Evolutionary conservation across 2,797 vertebrate genomes (phyloP).

Genomic region (Cynopterus sphinx): DNA sequence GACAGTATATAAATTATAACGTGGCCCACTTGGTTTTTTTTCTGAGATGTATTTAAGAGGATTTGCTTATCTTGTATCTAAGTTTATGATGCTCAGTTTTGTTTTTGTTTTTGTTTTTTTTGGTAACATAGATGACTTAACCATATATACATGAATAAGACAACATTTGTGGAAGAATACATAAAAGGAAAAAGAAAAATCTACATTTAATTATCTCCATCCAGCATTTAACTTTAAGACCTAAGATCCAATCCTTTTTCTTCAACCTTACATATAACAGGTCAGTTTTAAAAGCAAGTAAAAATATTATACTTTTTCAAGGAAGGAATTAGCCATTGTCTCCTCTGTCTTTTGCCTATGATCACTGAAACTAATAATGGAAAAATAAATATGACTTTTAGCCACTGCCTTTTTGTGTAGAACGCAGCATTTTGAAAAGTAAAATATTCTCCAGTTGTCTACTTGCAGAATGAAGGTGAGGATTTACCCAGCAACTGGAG

Average conservation of each 20-base stretch:
- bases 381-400: background rate
- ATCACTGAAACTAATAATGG: background rate
- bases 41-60: background rate
- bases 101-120: background rate
- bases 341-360: background rate
- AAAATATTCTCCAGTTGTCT: background rate
- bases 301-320: background rate
- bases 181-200: background rate
- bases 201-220: background rate
- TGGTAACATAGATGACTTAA: background rate
- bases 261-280: background rate
- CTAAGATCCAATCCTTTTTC: background rate
- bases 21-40: background rate
- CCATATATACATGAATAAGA: background rate
- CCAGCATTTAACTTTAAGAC: background rate
- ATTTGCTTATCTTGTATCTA: conserved; percentile 22
- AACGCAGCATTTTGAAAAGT: conserved; percentile 17
- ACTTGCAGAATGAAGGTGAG: background rate
- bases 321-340: background rate
- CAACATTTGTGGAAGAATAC: background rate
- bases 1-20: background rate
- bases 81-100: background rate
- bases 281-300: conserved; percentile 23
- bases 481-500: background rate
- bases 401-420: background rate